These are phyloP conservation scores for Rhagonycha lutea DNA, from an alignment of 2,888 invertebrate species.

Conservation along the genomic window DNA sequence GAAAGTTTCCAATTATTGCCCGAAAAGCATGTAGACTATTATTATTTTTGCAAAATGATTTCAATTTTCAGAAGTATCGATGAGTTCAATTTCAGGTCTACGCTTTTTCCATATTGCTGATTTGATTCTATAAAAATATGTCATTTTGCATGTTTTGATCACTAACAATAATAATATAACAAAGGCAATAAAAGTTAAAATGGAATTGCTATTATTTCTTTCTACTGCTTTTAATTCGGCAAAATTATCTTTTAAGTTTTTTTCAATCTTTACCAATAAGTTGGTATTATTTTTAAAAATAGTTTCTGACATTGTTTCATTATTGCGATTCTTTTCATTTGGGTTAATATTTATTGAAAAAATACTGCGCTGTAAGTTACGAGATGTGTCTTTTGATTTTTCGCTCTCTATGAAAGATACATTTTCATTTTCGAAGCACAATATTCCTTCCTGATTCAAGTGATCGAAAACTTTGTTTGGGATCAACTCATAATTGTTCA, in stretches of 20 bases:
- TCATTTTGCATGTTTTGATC: neutral
- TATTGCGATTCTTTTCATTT: no score
- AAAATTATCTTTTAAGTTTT: neutral
- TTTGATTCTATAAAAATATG: neutral
- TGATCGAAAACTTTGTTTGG: neutral
- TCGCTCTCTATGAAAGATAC: neutral
- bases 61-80: neutral
- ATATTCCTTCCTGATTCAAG: neutral
- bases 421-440: neutral
- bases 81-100: neutral
- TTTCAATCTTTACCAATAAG: neutral
- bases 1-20: no score
- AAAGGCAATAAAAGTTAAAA: neutral
- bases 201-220: neutral
- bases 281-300: no score
- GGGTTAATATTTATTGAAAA: neutral
- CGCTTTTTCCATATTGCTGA: neutral
- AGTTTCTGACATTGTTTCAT: no score
- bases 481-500: neutral
- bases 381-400: neutral
- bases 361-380: neutral
- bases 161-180: neutral
- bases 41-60: no score
- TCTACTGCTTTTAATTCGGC: no score
- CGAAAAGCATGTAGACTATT: no score